phyloP scores from a whole-genome alignment of 2,888 invertebrate species.

The Thymelicus sylvestris region DNA sequence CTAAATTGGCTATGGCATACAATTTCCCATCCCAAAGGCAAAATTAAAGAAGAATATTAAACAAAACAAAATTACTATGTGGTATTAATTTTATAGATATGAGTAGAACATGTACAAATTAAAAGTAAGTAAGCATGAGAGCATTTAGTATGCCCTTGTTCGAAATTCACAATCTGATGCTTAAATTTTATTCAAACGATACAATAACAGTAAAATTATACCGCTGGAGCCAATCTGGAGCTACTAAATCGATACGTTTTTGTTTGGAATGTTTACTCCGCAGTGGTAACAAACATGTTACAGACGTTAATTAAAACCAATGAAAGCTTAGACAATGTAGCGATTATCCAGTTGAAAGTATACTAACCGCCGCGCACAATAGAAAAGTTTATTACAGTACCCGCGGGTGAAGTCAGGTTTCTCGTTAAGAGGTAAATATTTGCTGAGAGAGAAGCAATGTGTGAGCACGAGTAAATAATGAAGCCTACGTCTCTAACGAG shows the following conservation, averaged over 20 bases:
- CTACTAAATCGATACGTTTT: slow-evolving; percentile 25
- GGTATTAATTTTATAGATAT: slow-evolving; percentile 3
- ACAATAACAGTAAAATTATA: slow-evolving; percentile 29
- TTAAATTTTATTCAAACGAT: slow-evolving; percentile 8
- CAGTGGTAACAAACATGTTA: slow-evolving; percentile 6
- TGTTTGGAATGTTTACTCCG: slow-evolving; percentile 23
- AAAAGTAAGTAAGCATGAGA: slow-evolving; percentile 4
- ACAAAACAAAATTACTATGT: neutral
- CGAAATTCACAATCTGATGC: slow-evolving; percentile 4
- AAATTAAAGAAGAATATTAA: neutral
- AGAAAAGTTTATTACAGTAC: slow-evolving; percentile 77
- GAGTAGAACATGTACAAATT: neutral
- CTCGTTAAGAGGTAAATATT: slow-evolving; percentile 80
- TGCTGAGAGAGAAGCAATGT: slow-evolving; percentile 65
- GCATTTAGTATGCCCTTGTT: neutral
- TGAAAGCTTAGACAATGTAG: slow-evolving; percentile 52
- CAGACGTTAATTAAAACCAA: slow-evolving; percentile 60
- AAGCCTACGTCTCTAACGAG: slow-evolving; percentile 73
- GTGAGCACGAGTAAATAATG: slow-evolving; percentile 78
- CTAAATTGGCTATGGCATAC: too few relatives aligned
- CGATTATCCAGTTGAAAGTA: slow-evolving; percentile 55
- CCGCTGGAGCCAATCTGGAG: slow-evolving; percentile 9
- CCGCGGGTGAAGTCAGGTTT: slow-evolving; percentile 75
- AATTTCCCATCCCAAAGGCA: too few relatives aligned
- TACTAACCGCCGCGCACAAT: slow-evolving; percentile 65